These are phyloP conservation scores for Lepidotrigona ventralis DNA, from an alignment of 1,140 invertebrate species.

Conservation along the genomic window DNA sequence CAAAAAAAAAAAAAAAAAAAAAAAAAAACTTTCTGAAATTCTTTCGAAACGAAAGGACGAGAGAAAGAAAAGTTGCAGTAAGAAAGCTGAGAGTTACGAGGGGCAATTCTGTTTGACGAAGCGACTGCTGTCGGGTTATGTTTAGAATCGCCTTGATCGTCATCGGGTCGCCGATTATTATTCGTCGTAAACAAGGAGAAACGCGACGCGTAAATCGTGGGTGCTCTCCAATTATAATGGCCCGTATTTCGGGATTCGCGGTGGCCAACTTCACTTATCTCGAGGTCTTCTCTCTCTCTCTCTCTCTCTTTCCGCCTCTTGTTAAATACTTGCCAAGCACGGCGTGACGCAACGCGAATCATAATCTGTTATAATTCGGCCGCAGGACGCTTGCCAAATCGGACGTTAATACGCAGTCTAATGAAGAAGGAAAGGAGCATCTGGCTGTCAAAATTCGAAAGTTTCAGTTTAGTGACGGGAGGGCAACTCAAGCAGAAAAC, in stretches of 20 bases:
- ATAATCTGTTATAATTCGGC: conserved; percentile 28
- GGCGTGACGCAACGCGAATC: conserved; percentile 35
- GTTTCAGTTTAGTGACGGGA: neutral
- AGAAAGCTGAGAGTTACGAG: neutral
- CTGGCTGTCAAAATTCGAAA: neutral
- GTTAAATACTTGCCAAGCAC: conserved; percentile 50
- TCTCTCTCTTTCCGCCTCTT: no score
- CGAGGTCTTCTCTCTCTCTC: neutral
- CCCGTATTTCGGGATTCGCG: conserved; percentile 52
- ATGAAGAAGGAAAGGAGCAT: neutral
- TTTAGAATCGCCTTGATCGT: conserved; percentile 20
- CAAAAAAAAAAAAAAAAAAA: no score
- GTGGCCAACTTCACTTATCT: neutral
- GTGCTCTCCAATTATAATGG: conserved; percentile 57
- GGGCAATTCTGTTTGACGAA: neutral
- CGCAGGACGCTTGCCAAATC: conserved; percentile 3
- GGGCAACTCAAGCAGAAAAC: neutral
- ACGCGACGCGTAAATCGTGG: conserved; percentile 49
- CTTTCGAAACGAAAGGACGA: no score
- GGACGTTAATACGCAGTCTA: neutral
- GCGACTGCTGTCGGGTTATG: neutral
- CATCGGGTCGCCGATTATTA: conserved; percentile 40
- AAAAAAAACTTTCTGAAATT: no score
- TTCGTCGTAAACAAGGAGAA: conserved; percentile 50
- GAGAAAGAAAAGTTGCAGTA: no score